Evolutionary conservation across 2,888 invertebrate genomes (phyloP), one percentile per base, ranked within the genome.

Genomic region (Tuta absoluta): DNA sequence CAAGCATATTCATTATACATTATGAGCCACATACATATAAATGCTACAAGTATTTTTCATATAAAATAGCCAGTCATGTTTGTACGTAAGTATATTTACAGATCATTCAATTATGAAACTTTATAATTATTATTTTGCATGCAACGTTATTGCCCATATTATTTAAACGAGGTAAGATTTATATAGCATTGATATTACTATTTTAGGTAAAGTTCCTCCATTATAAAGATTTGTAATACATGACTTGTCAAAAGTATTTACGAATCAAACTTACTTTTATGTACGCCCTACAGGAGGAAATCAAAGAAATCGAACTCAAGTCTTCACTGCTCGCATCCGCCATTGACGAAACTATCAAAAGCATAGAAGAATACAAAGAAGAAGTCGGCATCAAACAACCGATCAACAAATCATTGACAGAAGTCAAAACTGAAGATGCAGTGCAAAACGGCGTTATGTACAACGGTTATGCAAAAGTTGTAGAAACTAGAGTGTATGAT

Each of bases 331-430:
- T 91, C 2, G 85, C 90, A 1, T 88, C 89, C 65, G 91, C 87
- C 0, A 91, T 91, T 48, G 89, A 89, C 48, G 76, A 88, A 75
- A 91, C 91, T 0, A 86, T 89, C 8, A 87, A 86, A 69, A 84
- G 84, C 66, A 91, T 91, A 68, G 88, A 90, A 77, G 87, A 87
- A 68, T 91, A 91, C 63, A 91, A 90, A 76, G 86, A 87, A 73
- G 84, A 89, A 69, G 87, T 85, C 0, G 90, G 86, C 1, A 84
- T 89, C 14, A 81, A 83, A 2, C 72, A 53, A 69, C 0, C 14
- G 11, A 23, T 23, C 51, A 53, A 14, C 23, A 14, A 12, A 0
- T 14, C 7, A 11, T 21, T 21, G 11, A 53, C 75, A 73, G 37
- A 74, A 73, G 51, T 56, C 7, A 56, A 56, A 56, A 56, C 63